A percentile compares a stretch with the other conserved stretches of the same genome.
phyloP scores from a whole-genome alignment of 2,888 invertebrate genomes.

The Iselma pallidipennis region DNA sequence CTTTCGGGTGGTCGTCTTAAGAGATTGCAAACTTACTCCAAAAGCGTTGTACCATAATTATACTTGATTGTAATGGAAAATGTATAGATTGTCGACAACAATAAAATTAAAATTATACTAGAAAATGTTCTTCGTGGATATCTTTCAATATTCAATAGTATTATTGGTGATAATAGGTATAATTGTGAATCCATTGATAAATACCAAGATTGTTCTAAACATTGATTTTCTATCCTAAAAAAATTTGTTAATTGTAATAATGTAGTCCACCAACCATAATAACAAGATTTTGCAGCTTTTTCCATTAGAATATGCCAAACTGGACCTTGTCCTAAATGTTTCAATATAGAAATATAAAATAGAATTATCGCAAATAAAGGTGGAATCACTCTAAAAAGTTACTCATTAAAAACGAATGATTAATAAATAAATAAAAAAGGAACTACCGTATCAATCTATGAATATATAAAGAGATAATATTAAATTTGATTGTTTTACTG shows the following conservation, averaged over 20 bases:
- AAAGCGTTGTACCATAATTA: background rate
- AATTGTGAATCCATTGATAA: constrained; percentile 21
- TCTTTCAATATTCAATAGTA: constrained; percentile 15
- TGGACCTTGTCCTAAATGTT: background rate
- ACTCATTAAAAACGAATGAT: too few species aligned
- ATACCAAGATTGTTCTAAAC: constrained; percentile 23
- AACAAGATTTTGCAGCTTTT: background rate
- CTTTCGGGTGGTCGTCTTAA: too few species aligned
- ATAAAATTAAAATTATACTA: background rate
- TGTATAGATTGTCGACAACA: background rate
- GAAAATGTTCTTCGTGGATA: constrained; percentile 6
- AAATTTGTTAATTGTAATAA: constrained; percentile 3
- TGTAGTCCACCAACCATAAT: background rate
- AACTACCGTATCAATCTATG: background rate
- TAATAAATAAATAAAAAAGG: too few species aligned
- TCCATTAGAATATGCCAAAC: background rate
- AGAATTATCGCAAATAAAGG: background rate
- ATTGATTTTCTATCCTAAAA: constrained; percentile 7
- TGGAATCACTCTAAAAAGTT: background rate
- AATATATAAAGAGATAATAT: background rate
- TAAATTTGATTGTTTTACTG: background rate
- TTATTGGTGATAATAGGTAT: constrained; percentile 18
- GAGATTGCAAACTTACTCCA: background rate
- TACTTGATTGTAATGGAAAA: background rate
- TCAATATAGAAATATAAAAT: background rate